These are phyloP conservation scores for Clinocottus analis DNA, from an alignment of 2,113 vertebrate genomes.

Conservation along the genomic window DNA sequence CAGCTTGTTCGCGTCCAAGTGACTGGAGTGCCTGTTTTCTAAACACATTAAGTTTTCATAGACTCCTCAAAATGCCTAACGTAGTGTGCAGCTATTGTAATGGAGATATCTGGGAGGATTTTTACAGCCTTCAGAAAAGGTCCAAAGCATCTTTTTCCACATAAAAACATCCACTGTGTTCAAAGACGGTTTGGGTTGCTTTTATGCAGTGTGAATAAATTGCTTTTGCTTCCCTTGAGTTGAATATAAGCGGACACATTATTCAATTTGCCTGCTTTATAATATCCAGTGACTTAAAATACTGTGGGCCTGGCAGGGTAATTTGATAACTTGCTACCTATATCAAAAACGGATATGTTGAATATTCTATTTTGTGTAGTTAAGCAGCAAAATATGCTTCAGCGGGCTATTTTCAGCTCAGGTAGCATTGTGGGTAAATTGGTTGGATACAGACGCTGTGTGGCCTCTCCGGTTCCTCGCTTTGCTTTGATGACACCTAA, in stretches of 20 bases:
- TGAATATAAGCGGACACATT: constrained; percentile 74
- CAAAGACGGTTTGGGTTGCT: constrained; percentile 40
- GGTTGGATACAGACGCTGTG: constrained; percentile 71
- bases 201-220: constrained; percentile 60
- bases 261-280: constrained; percentile 73
- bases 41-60: constrained; percentile 34
- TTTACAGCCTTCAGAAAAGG: constrained; percentile 35
- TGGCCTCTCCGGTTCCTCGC: constrained; percentile 52
- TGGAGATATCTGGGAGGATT: constrained; percentile 15
- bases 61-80: background rate
- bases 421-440: constrained; percentile 73
- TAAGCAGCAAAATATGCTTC: constrained; percentile 75
- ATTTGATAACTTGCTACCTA: constrained; percentile 65
- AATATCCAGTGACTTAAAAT: constrained; percentile 67
- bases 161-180: constrained; percentile 45
- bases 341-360: constrained; percentile 68
- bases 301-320: constrained; percentile 45
- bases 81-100: constrained; percentile 27
- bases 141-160: constrained; percentile 24
- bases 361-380: constrained; percentile 76
- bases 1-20: constrained; percentile 1
- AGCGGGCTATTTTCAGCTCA: constrained; percentile 66
- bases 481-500: constrained; percentile 73
- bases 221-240: constrained; percentile 57
- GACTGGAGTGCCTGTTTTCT: constrained; percentile 9